A percentile compares a stretch with the other conserved stretches of the same genome.
phyloP scores from a whole-genome alignment of 2,888 invertebrate species.

The Troilus luridus region DNA sequence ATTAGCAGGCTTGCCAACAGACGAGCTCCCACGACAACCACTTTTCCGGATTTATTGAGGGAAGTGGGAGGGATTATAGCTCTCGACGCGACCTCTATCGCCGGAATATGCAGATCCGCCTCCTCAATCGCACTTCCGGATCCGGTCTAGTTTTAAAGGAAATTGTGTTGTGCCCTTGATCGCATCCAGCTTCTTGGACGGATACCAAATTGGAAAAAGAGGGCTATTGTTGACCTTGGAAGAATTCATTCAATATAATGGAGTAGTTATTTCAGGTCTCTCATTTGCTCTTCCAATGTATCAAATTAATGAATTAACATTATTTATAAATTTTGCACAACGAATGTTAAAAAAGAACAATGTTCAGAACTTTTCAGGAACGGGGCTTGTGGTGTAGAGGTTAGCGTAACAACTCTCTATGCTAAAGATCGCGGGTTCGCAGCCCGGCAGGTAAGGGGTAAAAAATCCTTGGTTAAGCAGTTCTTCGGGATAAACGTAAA shows the following conservation, averaged over 20 bases:
- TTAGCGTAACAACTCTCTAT: too few species aligned
- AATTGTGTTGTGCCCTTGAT: conserved; percentile 10
- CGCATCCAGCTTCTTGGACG: neutral
- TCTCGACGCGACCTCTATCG: conserved; percentile 3
- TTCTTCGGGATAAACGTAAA: too few species aligned
- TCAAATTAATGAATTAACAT: too few species aligned
- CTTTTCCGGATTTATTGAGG: conserved; percentile 42
- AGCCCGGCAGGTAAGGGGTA: too few species aligned
- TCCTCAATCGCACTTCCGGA: neutral
- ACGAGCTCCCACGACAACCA: neutral
- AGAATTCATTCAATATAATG: neutral
- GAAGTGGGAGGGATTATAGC: conserved; percentile 10
- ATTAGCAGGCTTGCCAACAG: conserved; percentile 49
- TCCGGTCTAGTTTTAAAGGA: conserved; percentile 37
- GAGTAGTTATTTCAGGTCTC: neutral
- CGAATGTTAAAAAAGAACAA: too few species aligned
- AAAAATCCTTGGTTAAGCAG: too few species aligned
- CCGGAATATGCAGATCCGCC: conserved; percentile 15
- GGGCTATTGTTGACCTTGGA: neutral
- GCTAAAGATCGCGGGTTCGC: too few species aligned
- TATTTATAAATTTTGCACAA: too few species aligned
- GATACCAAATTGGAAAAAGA: neutral
- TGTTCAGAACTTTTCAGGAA: too few species aligned
- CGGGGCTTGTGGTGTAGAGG: too few species aligned
- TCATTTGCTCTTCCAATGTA: too few species aligned